Evolutionary conservation across 2,888 invertebrate genomes (phyloP).

Genomic region (Drosophila conformis): DNA sequence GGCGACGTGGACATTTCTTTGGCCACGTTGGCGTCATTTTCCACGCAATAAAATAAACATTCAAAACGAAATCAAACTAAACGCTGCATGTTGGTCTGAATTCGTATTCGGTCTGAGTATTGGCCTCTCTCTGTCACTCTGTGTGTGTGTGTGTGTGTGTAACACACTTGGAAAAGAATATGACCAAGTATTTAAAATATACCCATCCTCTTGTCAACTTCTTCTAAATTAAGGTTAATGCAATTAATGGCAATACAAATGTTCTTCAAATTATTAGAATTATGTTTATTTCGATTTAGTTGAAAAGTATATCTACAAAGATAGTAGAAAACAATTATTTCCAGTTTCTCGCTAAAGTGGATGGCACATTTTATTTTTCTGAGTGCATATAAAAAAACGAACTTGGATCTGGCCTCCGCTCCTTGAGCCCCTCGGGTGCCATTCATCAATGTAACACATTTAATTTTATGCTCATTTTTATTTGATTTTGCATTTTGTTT

Average conservation of each 20-base stretch:
- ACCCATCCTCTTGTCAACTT: neutral
- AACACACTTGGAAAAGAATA: neutral
- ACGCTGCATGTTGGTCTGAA: slow-evolving; percentile 62
- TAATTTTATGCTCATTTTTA: slow-evolving; percentile 82
- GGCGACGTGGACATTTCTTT: slow-evolving; percentile 74
- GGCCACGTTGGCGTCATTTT: slow-evolving; percentile 84
- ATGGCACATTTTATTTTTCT: neutral
- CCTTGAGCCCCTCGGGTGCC: slow-evolving; percentile 15
- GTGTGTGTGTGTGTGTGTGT: neutral
- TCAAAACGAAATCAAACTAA: slow-evolving; percentile 83
- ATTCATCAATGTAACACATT: slow-evolving; percentile 82
- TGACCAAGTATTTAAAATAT: neutral
- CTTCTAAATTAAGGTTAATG: neutral
- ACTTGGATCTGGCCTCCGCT: neutral
- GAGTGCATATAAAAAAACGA: slow-evolving; percentile 1
- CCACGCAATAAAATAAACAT: slow-evolving; percentile 84
- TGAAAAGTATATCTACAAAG: neutral
- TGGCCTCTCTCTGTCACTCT: neutral
- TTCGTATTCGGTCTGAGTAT: neutral
- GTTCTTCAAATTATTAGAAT: neutral
- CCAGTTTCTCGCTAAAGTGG: neutral
- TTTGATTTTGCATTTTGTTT: slow-evolving; percentile 63
- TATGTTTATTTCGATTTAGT: neutral
- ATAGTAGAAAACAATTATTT: neutral
- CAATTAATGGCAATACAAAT: neutral